Evolutionary conservation across 2,113 vertebrate genomes (phyloP), one percentile per base, ranked within the genome.

Genomic region (Apteryx owenii): DNA sequence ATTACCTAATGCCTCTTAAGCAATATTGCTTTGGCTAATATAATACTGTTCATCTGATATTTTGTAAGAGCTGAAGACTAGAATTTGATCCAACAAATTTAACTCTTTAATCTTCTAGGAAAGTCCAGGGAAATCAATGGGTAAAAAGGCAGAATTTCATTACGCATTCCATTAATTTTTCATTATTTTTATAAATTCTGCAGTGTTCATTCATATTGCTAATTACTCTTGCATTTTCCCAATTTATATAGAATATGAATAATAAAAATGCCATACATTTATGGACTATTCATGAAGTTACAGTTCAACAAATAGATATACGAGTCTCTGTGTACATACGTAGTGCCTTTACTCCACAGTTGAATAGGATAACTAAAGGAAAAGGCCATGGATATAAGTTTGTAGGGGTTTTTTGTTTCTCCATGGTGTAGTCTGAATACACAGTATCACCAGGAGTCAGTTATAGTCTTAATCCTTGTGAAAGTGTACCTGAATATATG

Each of bases 61-160:
- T 79, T 95, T 85, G 48, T 58, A 26, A 20, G 33, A 85, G 40
- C 7, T 77, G 77, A n/a, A 86, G n/a, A 84, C 20, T 46, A 44
- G 42, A 78, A 88, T 36, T 21, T 58, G 44, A 58, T 85, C 66
- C 89, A 94, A 54, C 40, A 84, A 46, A 54, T 28, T 36, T 92
- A 80, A 85, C 89, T 82, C 86, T 73, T 82, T 80, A 66, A 73
- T 85, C 36, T 9, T 40, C 33, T 33, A 50, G 73, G 75, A 92
- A 93, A 91, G 2, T 28, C 76, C 20, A 77, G 13, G 28, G 26
- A 87, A 76, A 91, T 72, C 29, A 69, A 12, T 31, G 36, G 13
- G 18, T 51, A 62, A 89, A 89, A 62, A 3, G 19, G 16, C 10
- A 82, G 58, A 85, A 77, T 38, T 76, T 38, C 6, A 65, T 85